Evolutionary conservation across 2,797 vertebrate genomes (phyloP), one percentile per base, ranked within the genome.

Genomic region (Moxostoma hubbsi): DNA sequence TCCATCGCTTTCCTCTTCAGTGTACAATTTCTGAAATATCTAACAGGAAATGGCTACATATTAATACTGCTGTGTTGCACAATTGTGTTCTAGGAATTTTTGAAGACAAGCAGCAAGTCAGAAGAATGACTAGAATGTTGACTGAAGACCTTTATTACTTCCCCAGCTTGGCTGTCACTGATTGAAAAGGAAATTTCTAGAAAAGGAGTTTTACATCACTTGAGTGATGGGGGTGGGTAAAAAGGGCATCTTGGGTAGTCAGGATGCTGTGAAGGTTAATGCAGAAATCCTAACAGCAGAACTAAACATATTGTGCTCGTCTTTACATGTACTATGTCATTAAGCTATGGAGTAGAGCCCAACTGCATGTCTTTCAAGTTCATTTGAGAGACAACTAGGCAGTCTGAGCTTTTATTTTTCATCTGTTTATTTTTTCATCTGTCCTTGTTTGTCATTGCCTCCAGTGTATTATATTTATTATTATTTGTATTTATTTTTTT

Each of bases 261-360:
- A 15, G 8, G 15, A 62, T 18, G 45, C 47, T 54, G 24, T 63
- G 72, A 59, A 51, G 10, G 57, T 73, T 55, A 24, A 79, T 63
- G 47, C 51, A 43, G 70, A 70, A 68, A 81, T 13, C 64, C 66
- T 72, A 51, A 81, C 51, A 59, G 53, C 75, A 68, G 64, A 63
- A 74, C 54, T 74, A 72, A 79, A 75, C 79, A 59, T 68, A 81
- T 58, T 81, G 47, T 70, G 54, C 73, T 59, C 45, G 45, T 76
- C 57, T 70, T 69, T 24, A 46, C 36, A 7, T 24, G 70, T 24
- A 15, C 12, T 53, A 13, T 74, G 54, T 71, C 45, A 74, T 61
- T 77, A 68, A 9, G 46, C 5, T n/a, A 6, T 77, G 24, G 53
- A 74, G 12, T 36, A 66, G 24, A 65, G 15, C 24, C 74, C 69